A percentile compares a stretch with the other conserved stretches of the same genome.
phyloP scores from a whole-genome alignment of 2,888 invertebrate genomes.

The Chalcosyrphus nemorum region DNA sequence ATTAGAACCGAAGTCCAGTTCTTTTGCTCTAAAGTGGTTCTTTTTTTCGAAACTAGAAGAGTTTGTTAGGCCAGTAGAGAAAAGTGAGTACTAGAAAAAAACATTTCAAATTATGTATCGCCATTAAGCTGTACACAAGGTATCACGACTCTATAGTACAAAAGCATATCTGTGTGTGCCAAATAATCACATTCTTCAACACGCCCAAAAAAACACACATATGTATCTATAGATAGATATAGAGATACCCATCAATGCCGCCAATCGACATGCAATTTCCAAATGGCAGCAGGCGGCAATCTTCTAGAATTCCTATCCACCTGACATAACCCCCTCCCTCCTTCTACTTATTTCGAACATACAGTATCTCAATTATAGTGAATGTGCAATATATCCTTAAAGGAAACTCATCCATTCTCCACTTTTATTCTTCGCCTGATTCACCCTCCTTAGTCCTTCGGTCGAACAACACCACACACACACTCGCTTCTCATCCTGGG shows the following conservation, averaged over 20 bases:
- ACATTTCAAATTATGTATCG: too few species aligned
- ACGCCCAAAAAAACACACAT: slow-evolving; percentile 4
- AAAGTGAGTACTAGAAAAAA: too few species aligned
- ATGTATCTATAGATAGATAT: too few species aligned
- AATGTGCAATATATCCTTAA: slow-evolving; percentile 71
- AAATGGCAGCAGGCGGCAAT: slow-evolving; percentile 71
- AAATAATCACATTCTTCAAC: slow-evolving; percentile 58
- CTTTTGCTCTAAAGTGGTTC: too few species aligned
- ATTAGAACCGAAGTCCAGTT: too few species aligned
- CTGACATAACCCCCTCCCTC: slow-evolving; percentile 26
- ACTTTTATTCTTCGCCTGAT: background rate
- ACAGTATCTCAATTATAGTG: slow-evolving; percentile 70
- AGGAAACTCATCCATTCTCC: slow-evolving; percentile 68
- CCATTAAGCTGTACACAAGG: background rate
- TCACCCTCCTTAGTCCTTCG: background rate
- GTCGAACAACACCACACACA: slow-evolving; percentile 40
- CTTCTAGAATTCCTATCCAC: slow-evolving; percentile 46
- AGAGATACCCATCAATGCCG: slow-evolving; percentile 17
- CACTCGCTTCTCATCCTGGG: slow-evolving; percentile 63
- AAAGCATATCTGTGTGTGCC: slow-evolving; percentile 39
- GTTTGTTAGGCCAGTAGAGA: too few species aligned
- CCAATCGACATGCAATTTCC: slow-evolving; percentile 71
- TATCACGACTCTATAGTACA: slow-evolving; percentile 50
- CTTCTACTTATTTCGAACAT: slow-evolving; percentile 43
- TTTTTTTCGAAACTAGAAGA: too few species aligned